phyloP scores from a whole-genome alignment of 2,888 invertebrate genomes.

The Eumerus sabulonum region DNA sequence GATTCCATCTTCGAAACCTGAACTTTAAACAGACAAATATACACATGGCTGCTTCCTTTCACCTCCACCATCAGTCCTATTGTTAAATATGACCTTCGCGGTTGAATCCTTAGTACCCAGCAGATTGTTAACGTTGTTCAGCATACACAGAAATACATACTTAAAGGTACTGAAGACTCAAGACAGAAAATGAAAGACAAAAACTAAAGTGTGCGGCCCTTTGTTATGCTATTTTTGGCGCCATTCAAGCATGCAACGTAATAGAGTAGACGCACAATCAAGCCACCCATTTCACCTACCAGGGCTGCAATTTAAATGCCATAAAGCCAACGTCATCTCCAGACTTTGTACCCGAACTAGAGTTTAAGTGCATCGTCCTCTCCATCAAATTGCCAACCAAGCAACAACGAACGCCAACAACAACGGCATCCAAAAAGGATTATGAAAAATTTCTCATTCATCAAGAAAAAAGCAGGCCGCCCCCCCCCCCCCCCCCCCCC shows the following conservation, averaged over 20 bases:
- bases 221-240: constrained; percentile 10
- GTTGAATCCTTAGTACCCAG: too few relatives aligned
- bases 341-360: constrained; percentile 38
- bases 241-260: constrained; percentile 43
- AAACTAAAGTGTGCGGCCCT: too few relatives aligned
- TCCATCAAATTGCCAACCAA: constrained; percentile 27
- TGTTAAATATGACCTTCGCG: too few relatives aligned
- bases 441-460: constrained; percentile 48
- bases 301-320: constrained; percentile 39
- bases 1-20: too few relatives aligned
- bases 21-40: too few relatives aligned
- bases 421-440: constrained; percentile 10
- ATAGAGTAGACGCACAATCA: constrained; percentile 9
- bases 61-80: too few relatives aligned
- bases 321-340: constrained; percentile 24
- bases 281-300: neutral
- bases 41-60: too few relatives aligned
- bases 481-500: neutral
- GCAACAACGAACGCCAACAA: too few relatives aligned
- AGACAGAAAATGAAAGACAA: too few relatives aligned
- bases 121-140: too few relatives aligned
- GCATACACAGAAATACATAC: too few relatives aligned
- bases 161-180: too few relatives aligned
- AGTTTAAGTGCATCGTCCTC: constrained; percentile 66
- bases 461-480: constrained; percentile 52